Evolutionary conservation across 2,797 vertebrate species (phyloP), one percentile per base, ranked within the genome.

Genomic region (Silurus aristotelis): DNA sequence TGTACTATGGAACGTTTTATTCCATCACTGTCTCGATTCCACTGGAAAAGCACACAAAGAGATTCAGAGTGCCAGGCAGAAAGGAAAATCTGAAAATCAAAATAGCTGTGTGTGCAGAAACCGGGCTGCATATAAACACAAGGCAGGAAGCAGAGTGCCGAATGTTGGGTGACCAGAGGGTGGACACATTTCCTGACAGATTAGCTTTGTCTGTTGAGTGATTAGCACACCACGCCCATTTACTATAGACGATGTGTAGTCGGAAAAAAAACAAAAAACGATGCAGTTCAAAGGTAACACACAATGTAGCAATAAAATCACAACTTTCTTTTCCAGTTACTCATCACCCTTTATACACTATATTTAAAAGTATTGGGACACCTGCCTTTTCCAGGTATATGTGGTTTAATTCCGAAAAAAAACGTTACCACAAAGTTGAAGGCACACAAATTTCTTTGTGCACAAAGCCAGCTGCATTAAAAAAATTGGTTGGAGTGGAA

Each of bases 131-230:
- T 86, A 80, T 88, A 88, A 91, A 90, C 86, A 90, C 86, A 48
- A 87, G 89, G 89, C 92, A 93, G 93, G 94, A 94, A 95, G 91
- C 90, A 89, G 91, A 46, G 84, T 77, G 72, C 83, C 15, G 79
- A 81, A 83, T 38, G 85, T 72, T 91, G 88, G 87, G 90, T 66
- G 80, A 88, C 87, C 84, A 87, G 84, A 89, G 83, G 83, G 75
- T 84, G 91, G 87, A 86, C 84, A 90, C 89, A 89, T 89, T 94
- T 95, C 94, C 93, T 94, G 93, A 72, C 88, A 89, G 93, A 94
- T 94, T 92, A 91, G 84, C 68, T 84, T 27, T 81, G 83, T 64
- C 83, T 87, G 84, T 66, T 87, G 87, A 86, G 68, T 80, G 89
- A 90, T 86, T 85, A 88, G 60, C 80, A 63, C 46, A 73, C 25